Evolutionary conservation across 2,888 invertebrate genomes (phyloP), one percentile per base, ranked within the genome.

Genomic region (Drepana falcataria): DNA sequence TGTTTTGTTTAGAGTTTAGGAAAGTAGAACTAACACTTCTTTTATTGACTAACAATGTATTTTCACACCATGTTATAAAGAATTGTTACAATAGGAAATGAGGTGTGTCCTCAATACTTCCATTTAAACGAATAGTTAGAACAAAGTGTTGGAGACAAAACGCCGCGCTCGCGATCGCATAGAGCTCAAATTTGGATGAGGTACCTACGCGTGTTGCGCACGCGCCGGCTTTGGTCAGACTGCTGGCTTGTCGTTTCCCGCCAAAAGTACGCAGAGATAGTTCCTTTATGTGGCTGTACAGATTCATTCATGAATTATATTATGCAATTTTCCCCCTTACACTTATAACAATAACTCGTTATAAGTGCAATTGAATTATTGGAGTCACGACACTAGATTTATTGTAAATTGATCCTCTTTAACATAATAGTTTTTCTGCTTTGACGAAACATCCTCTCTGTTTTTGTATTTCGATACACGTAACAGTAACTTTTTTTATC

Each of bases 1-100:
- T 71, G 74, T 73, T 79, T 78, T 77, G 78, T 82, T 78, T 71
- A 65, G 67, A 76, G 71, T 79, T 83, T 79, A 81, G 64, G 87
- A 89, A 89, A 89, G 87, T 89, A 81, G 83, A 89, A 88, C 87
- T 88, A 87, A 88, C 85, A 86, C 85, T 81, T 73, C 80, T 83
- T 82, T 88, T 87, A 78, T 87, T 62, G 64, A 64, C 68, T 64
- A 78, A 86, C 87, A 88, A 88, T 81, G 79, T 82, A 84, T 85
- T 77, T 85, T 87, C 85, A 87, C 90, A 85, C 81, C 79, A 79
- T 83, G 78, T 86, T 83, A 86, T 73, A 83, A 65, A 82, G 82
- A 83, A 81, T 85, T 59, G 66, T 62, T 76, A 84, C 85, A 87
- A 88, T 75, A 69, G 81, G 70, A 79, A 87, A 87, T 81, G 83